Evolutionary conservation across 2,888 invertebrate genomes (phyloP), one percentile per base, ranked within the genome.

Genomic region (Trichogramma dendrolimi): DNA sequence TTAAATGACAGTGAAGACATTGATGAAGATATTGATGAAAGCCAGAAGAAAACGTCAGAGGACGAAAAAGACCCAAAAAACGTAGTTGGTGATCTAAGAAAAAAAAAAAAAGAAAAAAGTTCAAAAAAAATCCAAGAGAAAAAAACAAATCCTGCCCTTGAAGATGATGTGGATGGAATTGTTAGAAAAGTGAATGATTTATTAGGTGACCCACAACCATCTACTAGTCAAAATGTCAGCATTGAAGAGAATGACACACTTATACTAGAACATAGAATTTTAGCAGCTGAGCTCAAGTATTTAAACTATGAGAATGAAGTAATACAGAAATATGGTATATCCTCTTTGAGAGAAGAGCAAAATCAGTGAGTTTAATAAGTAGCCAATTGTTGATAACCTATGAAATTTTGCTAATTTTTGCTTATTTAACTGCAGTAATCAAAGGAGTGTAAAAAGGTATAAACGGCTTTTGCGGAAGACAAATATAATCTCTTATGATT

Each of bases 261-360:
- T 27, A 27, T 27, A 27, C 27, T 3, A 27, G 27, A 27, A 27
- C 27, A 27, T 27, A 27, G 27, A 27, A 27, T 27, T 27, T 27
- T 27, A 27, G 81, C 79, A 55, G 83, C 90, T 40, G 88, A 90
- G 67, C 82, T 85, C 66, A 88, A 88, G 73, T 83, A 89, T 76
- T 80, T 92, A 38, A 91, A 91, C 81, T 86, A 90, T 8, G 88
- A 89, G 67, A 90, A 90, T 80, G 92, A 92, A 80, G 82, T 92
- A 75, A 88, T 89, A 65, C 84, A 87, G 72, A 90, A 91, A 72
- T 92, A 92, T 82, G 92, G 92, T 27, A 27, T 27, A 27, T 27
- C 27, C 27, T 27, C 27, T 27, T 27, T 27, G 27, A 27, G 27
- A 27, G 27, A 27, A 27, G 27, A 27, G 82, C 82, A 70, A 69